Evolutionary conservation across 2,113 vertebrate species (phyloP), one percentile per base, ranked within the genome.

Genomic region (Mugil cephalus): DNA sequence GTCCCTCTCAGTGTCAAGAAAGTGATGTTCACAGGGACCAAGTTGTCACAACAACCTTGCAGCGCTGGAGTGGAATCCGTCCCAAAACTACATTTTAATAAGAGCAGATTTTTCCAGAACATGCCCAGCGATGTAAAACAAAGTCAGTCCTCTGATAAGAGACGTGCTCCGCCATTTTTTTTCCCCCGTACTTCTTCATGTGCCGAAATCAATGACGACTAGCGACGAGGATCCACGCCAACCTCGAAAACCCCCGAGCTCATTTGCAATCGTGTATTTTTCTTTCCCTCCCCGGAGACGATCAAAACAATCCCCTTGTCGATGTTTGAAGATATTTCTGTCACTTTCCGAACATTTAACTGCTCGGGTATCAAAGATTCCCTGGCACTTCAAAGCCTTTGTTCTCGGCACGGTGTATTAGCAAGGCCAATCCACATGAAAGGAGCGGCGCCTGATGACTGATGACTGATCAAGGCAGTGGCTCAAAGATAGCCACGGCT

Each of bases 41-140:
- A 77, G 81, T 74, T 87, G 88, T 90, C 87, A 86, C 82, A 85
- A 84, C 77, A 84, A 78, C 82, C 74, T 80, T 24, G 46, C 40
- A 70, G 76, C 13, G 24, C 58, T 56, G 30, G 17, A 83, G 69
- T 72, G 53, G 62, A 85, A 87, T 71, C 70, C 14, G 60, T 74
- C 56, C 66, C 56, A 67, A 60, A 81, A 68, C 58, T 66, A 51
- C 59, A 75, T 66, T 54, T 69, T 50, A 62, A 69, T 39, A n/a
- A 69, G 54, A 77, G 34, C 21, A 38, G 21, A 59, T 64, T 81
- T 72, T 80, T 85, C 70, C 74, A 77, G 19, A 61, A 35, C 43
- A 59, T 40, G 48, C 65, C 55, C 60, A n/a, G 51, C 42, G 36
- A 15, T 7, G 14, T 19, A 54, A 63, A 15, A 53, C 59, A 75